Evolutionary conservation across 2,888 invertebrate genomes (phyloP).

Genomic region (Scaeva pyrastri): DNA sequence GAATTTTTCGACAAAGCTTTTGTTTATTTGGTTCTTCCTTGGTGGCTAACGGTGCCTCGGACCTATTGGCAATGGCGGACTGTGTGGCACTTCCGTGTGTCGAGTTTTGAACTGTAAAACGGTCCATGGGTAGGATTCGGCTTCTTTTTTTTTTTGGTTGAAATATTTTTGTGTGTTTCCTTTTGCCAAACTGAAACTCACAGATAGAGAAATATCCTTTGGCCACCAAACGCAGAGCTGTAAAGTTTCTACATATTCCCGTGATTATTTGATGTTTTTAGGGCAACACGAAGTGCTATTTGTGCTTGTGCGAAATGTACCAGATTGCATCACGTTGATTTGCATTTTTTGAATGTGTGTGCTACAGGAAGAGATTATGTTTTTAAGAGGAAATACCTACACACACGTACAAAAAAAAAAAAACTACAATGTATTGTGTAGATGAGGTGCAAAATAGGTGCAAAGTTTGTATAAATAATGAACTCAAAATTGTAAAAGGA

Average conservation of each 20-base stretch:
- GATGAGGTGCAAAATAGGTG: slow-evolving; percentile 37
- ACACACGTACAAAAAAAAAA: background rate
- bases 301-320: slow-evolving; percentile 41
- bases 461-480: slow-evolving; percentile 38
- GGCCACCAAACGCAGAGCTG: slow-evolving; percentile 39
- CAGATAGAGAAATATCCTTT: slow-evolving; percentile 28
- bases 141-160: background rate
- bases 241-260: slow-evolving; percentile 54
- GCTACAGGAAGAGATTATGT: slow-evolving; percentile 17
- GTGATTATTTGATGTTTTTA: slow-evolving; percentile 53
- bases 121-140: slow-evolving; percentile 23
- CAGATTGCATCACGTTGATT: slow-evolving; percentile 56
- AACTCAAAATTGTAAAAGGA: background rate
- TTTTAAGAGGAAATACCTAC: background rate
- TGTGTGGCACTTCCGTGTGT: background rate
- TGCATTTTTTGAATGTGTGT: slow-evolving; percentile 47
- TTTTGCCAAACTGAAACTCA: background rate
- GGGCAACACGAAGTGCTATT: slow-evolving; percentile 42
- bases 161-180: background rate
- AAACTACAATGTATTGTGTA: background rate
- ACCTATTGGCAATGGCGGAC: background rate
- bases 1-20: slow-evolving; percentile 57
- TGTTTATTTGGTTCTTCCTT: slow-evolving; percentile 53
- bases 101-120: slow-evolving; percentile 47
- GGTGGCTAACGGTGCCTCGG: background rate